Evolutionary conservation across 1,140 invertebrate genomes (phyloP).

Genomic region (Tribolium madens): DNA sequence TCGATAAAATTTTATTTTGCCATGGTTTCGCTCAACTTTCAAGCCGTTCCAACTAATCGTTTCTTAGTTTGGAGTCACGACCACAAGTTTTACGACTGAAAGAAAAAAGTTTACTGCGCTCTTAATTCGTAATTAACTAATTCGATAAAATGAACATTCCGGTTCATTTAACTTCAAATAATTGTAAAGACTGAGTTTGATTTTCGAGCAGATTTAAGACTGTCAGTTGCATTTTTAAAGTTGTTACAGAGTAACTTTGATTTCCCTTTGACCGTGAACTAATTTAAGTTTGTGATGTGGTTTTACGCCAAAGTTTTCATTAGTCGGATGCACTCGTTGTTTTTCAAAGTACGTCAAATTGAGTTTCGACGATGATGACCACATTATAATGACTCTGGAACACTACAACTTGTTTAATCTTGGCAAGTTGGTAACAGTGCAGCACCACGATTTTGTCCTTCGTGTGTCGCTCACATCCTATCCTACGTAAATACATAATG

Average conservation of each 20-base stretch:
- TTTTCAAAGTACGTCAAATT: constrained; percentile 4
- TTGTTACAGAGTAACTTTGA: neutral
- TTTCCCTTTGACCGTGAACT: neutral
- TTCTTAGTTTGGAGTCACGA: neutral
- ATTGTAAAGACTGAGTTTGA: neutral
- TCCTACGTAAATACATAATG: constrained; percentile 18
- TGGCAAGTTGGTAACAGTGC: constrained; percentile 11
- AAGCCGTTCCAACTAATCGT: neutral
- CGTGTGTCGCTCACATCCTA: neutral
- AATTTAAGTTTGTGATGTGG: constrained; percentile 27
- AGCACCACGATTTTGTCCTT: neutral
- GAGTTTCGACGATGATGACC: constrained; percentile 15
- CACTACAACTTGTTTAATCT: constrained; percentile 30
- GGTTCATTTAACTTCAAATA: neutral
- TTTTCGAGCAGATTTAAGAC: too few relatives aligned
- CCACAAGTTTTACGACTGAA: neutral
- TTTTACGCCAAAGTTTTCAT: constrained; percentile 21
- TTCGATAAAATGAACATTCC: neutral
- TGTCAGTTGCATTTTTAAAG: too few relatives aligned
- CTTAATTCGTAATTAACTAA: neutral
- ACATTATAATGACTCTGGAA: constrained; percentile 23
- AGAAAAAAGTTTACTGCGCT: neutral
- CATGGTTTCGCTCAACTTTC: neutral
- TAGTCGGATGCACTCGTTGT: constrained; percentile 17
- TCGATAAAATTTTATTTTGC: too few relatives aligned